Conservation (phyloP, 2,797 vertebrate species). For the Enteromius trimaculatus region DNA sequence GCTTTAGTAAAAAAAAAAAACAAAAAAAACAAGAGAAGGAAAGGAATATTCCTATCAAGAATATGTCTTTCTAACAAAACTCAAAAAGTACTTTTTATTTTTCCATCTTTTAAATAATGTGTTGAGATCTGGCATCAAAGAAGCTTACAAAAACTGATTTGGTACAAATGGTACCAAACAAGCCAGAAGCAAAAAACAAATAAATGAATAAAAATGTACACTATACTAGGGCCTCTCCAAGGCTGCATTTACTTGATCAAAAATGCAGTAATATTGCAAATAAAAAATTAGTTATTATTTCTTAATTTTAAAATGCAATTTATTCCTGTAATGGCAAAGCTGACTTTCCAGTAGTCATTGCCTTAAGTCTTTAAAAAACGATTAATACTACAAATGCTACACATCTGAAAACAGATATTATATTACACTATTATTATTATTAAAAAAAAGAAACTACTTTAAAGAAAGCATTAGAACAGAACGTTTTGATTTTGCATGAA, state of each 20-base stretch:
- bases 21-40: not conserved
- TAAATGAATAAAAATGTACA: not conserved
- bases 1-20: not conserved
- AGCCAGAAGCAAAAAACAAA: not conserved
- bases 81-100: not conserved
- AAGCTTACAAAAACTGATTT: not conserved
- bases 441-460: not conserved
- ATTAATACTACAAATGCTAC: not conserved
- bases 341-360: not conserved
- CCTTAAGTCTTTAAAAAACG: not conserved
- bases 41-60: not conserved
- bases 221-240: not conserved
- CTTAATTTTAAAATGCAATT: no score
- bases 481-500: not conserved
- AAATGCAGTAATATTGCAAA: not conserved
- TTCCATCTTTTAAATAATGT: not conserved
- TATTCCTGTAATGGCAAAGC: not conserved
- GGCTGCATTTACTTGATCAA: not conserved
- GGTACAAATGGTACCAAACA: not conserved
- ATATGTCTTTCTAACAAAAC: not conserved
- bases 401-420: not conserved
- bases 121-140: not conserved
- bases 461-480: not conserved
- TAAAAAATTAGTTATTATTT: no score
- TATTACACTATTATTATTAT: not conserved